Conservation (phyloP, 1,140 invertebrate species). For the Lepidurus apus region DNA sequence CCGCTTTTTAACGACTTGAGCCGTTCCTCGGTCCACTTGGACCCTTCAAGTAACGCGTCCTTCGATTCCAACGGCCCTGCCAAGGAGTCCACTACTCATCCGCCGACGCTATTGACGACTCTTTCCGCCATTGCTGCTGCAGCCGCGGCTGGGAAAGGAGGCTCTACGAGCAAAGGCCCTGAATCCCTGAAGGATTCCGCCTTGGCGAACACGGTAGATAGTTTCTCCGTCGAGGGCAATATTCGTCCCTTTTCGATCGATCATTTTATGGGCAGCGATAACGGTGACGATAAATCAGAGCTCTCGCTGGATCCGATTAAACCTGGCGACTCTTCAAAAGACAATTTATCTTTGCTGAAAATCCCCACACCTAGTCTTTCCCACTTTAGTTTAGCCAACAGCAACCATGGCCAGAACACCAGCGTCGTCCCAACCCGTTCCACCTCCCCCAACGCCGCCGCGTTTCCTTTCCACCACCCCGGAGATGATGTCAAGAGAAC, state of each 20-base stretch:
- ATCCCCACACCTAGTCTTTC: slow-evolving; percentile 32
- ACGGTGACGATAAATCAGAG: slow-evolving; percentile 6
- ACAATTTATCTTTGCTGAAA: slow-evolving; percentile 31
- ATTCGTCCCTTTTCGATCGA: slow-evolving; percentile 6
- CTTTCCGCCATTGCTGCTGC: slow-evolving; percentile 34
- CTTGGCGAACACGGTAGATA: slow-evolving; percentile 1
- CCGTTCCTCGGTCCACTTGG: slow-evolving; percentile 38
- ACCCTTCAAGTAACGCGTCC: slow-evolving; percentile 36
- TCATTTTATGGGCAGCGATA: slow-evolving; percentile 11
- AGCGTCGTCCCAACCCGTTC: background rate
- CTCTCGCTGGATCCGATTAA: background rate
- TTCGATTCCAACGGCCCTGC: background rate
- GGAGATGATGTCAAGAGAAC: slow-evolving; percentile 20
- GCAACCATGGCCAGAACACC: background rate
- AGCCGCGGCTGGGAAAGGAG: slow-evolving; percentile 37
- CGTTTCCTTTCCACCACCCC: slow-evolving; percentile 35
- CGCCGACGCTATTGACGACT: slow-evolving; percentile 22
- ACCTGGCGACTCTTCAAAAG: background rate
- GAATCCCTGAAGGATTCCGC: slow-evolving; percentile 5
- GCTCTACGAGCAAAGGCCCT: slow-evolving; percentile 44
- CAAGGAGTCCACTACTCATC: slow-evolving; percentile 17
- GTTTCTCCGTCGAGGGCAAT: slow-evolving; percentile 13
- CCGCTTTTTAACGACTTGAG: slow-evolving; percentile 35
- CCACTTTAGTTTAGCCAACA: slow-evolving; percentile 26
- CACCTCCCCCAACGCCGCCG: slow-evolving; percentile 26